A percentile compares a stretch with the other conserved stretches of the same genome.
phyloP scores from a whole-genome alignment of 2,113 vertebrate species.

The Desmodus rotundus region DNA sequence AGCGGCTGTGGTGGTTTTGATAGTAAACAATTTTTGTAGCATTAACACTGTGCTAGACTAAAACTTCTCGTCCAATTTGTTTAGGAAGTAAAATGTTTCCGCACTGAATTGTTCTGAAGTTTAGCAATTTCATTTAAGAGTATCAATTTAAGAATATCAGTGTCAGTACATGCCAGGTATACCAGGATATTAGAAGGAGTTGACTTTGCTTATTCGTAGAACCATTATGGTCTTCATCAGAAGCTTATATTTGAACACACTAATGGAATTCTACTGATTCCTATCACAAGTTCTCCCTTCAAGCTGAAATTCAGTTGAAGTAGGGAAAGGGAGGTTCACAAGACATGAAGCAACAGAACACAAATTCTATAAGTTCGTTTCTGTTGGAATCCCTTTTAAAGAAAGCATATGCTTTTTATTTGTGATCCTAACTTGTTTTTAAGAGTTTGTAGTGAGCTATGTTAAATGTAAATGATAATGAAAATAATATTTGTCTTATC shows the following conservation, averaged over 20 bases:
- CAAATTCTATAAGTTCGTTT: constrained; percentile 11
- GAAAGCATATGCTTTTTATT: constrained; percentile 2
- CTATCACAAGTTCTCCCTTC: constrained; percentile 1
- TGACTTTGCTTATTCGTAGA: not conserved
- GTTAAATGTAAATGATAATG: not conserved
- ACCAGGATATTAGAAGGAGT: not conserved
- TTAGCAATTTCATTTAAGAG: too few relatives aligned
- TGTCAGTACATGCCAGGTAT: not conserved
- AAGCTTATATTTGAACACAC: not conserved
- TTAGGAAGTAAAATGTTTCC: not conserved
- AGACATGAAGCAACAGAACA: not conserved
- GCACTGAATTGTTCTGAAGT: not conserved
- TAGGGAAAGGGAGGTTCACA: not conserved
- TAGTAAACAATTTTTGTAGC: not conserved
- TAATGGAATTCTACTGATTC: not conserved
- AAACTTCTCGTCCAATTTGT: not conserved
- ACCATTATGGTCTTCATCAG: not conserved
- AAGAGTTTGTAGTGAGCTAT: not conserved
- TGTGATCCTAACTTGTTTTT: not conserved
- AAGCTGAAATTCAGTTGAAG: not conserved
- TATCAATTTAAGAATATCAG: not conserved
- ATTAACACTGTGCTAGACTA: not conserved
- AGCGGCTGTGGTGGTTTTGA: not conserved
- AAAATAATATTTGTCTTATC: constrained; percentile 25
- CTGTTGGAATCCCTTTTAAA: not conserved